phyloP scores from a whole-genome alignment of 1,140 invertebrate species.

The Drosophila yakuba region DNA sequence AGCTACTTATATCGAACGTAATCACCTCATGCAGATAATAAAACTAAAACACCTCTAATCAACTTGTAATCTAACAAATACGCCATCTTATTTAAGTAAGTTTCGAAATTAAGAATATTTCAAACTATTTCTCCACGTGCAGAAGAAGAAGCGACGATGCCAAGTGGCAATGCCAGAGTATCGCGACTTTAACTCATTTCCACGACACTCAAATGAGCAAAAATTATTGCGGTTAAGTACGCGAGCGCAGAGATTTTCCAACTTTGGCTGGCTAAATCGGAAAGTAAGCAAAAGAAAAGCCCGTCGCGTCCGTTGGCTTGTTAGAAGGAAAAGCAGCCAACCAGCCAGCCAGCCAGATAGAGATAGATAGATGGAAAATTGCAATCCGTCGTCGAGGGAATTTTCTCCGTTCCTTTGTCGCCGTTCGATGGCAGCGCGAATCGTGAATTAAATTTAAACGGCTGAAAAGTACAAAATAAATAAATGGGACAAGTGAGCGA shows the following conservation, averaged over 20 bases:
- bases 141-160: constrained; percentile 39
- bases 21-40: no score
- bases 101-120: no score
- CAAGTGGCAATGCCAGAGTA: constrained; percentile 57
- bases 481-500: constrained; percentile 80
- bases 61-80: no score
- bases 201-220: constrained; percentile 83
- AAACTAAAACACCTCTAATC: no score
- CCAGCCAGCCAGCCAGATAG: neutral
- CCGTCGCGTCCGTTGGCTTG: constrained; percentile 30
- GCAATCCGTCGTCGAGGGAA: constrained; percentile 56
- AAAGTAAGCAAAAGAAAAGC: constrained; percentile 75
- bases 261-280: constrained; percentile 54
- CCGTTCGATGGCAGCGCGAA: constrained; percentile 53
- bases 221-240: constrained; percentile 83
- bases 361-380: constrained; percentile 42
- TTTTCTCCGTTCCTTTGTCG: constrained; percentile 51
- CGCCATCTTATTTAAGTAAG: no score
- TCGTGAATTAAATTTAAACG: constrained; percentile 82
- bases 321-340: constrained; percentile 36
- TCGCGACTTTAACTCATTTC: constrained; percentile 77
- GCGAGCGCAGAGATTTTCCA: constrained; percentile 72
- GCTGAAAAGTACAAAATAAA: constrained; percentile 79
- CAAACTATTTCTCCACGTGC: constrained; percentile 1
- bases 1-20: no score